Conservation (phyloP, 2,888 invertebrate genomes). For the Epinotia brunnichana region DNA sequence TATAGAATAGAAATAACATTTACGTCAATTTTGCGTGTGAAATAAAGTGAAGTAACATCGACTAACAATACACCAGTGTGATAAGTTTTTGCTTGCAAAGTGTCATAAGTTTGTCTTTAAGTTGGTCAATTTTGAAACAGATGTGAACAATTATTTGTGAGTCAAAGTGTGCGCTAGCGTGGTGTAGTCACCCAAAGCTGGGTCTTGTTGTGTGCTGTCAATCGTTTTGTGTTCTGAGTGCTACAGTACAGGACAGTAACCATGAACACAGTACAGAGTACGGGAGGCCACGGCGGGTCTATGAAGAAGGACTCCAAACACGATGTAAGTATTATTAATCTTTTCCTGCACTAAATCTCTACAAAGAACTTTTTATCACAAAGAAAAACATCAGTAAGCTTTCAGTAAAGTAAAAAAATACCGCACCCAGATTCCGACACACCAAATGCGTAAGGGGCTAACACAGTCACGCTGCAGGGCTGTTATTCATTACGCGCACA, state of each 20-base stretch:
- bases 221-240: constrained; percentile 2
- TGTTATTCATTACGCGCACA: too few relatives aligned
- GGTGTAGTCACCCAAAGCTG: background rate
- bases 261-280: constrained; percentile 87
- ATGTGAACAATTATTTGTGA: constrained; percentile 43
- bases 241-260: constrained; percentile 7
- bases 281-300: constrained; percentile 84
- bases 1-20: constrained; percentile 4
- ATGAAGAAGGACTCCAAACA: constrained; percentile 84
- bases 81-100: background rate
- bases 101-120: too few relatives aligned
- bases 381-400: too few relatives aligned
- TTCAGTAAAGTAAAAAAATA: too few relatives aligned
- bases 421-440: too few relatives aligned
- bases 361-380: background rate
- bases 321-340: constrained; percentile 56
- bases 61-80: background rate
- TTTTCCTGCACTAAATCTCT: background rate
- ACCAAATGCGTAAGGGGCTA: too few relatives aligned
- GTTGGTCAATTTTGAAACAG: background rate
- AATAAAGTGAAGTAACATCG: background rate
- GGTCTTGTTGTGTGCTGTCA: too few relatives aligned
- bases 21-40: constrained; percentile 12
- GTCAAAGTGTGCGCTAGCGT: constrained; percentile 36
- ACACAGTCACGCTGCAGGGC: too few relatives aligned